A percentile compares a stretch with the other conserved stretches of the same genome.
Conservation (phyloP, 30 jellyfish, hydroid and myxozoan genomes). For the Hydractinia symbiolongicarpus region DNA sequence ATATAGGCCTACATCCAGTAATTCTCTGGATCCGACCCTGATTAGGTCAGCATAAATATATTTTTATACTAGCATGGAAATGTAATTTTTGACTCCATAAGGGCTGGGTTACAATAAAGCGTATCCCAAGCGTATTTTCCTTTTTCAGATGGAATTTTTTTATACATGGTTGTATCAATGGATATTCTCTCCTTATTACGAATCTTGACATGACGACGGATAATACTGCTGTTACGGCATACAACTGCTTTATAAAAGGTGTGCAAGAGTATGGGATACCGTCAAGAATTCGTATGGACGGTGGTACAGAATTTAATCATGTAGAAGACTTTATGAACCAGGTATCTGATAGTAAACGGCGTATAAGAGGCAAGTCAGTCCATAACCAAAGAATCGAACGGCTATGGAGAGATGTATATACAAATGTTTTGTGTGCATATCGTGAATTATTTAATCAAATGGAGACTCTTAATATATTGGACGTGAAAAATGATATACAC, state of each 20-base stretch:
- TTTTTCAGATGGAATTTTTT: too few relatives aligned
- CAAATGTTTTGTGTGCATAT: conserved; percentile 7
- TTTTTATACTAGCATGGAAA: too few relatives aligned
- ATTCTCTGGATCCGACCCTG: too few relatives aligned
- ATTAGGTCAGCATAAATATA: too few relatives aligned
- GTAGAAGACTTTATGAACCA: conserved; percentile 19
- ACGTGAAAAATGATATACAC: conserved; percentile 12
- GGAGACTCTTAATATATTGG: conserved; percentile 5
- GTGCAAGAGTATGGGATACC: conserved; percentile 22
- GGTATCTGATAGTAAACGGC: conserved; percentile 8
- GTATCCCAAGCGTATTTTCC: too few relatives aligned
- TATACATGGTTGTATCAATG: background rate
- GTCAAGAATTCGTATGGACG: conserved; percentile 16
- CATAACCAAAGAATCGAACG: background rate
- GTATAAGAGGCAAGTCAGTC: conserved; percentile 13
- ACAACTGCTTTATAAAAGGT: conserved; percentile 3
- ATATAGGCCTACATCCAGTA: too few relatives aligned
- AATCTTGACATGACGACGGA: conserved; percentile 1
- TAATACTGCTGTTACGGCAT: conserved; percentile 29
- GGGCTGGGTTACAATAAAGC: too few relatives aligned
- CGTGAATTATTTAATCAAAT: conserved; percentile 11
- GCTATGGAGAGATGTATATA: conserved; percentile 27
- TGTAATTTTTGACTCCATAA: too few relatives aligned
- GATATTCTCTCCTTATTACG: conserved; percentile 20
- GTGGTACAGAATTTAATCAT: conserved; percentile 20